A percentile compares a stretch with the other conserved stretches of the same genome.
These are phyloP conservation scores for Syngnathus rostellatus DNA, from an alignment of 2,797 vertebrate genomes.

Conservation along the genomic window DNA sequence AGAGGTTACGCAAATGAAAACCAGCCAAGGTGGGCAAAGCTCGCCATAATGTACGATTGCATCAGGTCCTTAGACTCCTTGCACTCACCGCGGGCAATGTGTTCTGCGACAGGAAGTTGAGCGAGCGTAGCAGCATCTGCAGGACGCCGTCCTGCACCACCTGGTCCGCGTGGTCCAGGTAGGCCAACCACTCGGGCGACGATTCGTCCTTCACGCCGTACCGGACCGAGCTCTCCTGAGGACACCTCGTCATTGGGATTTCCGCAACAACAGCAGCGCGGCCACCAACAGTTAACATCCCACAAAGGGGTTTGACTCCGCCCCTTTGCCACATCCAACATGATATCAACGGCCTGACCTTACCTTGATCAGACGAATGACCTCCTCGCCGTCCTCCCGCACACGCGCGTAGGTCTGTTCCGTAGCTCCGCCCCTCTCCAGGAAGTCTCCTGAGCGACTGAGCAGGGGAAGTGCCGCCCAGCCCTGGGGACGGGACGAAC, in stretches of 20 bases:
- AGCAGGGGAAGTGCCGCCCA: constrained; percentile 1
- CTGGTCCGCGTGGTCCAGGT: background rate
- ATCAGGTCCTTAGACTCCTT: too few relatives aligned
- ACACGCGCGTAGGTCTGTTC: background rate
- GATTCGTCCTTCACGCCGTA: background rate
- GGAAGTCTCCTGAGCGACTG: background rate
- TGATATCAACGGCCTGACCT: background rate
- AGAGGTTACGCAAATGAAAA: too few relatives aligned
- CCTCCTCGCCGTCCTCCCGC: background rate
- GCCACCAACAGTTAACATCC: too few relatives aligned
- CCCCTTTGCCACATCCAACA: too few relatives aligned
- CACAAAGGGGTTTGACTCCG: too few relatives aligned
- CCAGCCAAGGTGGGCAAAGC: too few relatives aligned
- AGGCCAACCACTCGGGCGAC: background rate
- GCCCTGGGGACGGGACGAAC: background rate
- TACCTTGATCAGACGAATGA: background rate
- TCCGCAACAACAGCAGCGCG: background rate
- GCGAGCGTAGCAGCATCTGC: background rate
- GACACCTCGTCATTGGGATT: background rate
- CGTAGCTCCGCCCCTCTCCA: background rate
- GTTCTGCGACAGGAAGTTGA: constrained; percentile 5
- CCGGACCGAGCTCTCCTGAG: background rate
- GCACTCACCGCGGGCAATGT: background rate
- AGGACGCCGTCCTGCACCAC: constrained; percentile 1
- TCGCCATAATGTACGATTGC: too few relatives aligned